These are phyloP conservation scores for Drosophila lowei DNA, from an alignment of 1,140 invertebrate species.

Conservation along the genomic window DNA sequence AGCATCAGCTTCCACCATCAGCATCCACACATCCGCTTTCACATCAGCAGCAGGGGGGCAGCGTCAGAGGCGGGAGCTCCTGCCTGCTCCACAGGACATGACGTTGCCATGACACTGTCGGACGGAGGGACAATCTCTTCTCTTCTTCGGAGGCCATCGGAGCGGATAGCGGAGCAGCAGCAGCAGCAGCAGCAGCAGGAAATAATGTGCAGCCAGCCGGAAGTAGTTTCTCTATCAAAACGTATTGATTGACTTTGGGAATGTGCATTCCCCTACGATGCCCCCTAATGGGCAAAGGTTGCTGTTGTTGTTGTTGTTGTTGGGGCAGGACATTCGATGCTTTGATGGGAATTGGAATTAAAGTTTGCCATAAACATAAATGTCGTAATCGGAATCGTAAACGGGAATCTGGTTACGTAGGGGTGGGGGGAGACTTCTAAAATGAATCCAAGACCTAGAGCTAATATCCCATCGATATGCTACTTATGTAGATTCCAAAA, in stretches of 20 bases:
- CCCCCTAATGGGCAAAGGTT: conserved; percentile 1
- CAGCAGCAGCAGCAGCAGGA: conserved; percentile 27
- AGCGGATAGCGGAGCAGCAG: background rate
- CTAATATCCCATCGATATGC: too few relatives aligned
- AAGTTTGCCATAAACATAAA: conserved; percentile 42
- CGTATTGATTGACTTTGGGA: conserved; percentile 67
- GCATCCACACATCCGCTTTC: background rate
- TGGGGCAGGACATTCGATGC: conserved; percentile 8
- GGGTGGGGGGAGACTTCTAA: too few relatives aligned
- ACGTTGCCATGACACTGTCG: conserved; percentile 59
- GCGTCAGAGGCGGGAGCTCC: conserved; percentile 3
- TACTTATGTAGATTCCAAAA: too few relatives aligned
- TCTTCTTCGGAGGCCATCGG: conserved; percentile 12
- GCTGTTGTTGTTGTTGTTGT: background rate
- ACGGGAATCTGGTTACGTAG: too few relatives aligned
- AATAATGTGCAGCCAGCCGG: conserved; percentile 68
- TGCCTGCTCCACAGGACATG: conserved; percentile 25
- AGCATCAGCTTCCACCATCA: conserved; percentile 1
- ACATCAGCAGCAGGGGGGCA: too few relatives aligned
- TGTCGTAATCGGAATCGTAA: background rate
- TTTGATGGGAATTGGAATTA: conserved; percentile 43
- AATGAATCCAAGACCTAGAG: too few relatives aligned
- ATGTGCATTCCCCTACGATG: conserved; percentile 35
- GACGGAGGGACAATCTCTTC: conserved; percentile 12
- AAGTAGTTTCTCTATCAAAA: conserved; percentile 71